phyloP scores from a whole-genome alignment of 2,888 invertebrate species.

The Orchesella flavescens region DNA sequence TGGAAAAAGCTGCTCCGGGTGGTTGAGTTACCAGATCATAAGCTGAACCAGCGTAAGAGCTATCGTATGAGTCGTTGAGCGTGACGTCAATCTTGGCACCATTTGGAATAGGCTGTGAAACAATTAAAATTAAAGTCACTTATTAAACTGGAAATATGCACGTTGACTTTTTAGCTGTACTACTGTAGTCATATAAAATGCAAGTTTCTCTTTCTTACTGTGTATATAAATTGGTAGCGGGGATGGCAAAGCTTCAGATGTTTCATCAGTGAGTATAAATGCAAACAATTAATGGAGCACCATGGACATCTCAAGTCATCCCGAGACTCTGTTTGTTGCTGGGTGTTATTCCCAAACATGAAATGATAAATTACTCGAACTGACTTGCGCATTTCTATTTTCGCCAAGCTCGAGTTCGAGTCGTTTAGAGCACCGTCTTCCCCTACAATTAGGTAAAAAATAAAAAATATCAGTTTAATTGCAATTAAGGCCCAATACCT shows the following conservation, averaged over 20 bases:
- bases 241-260: slow-evolving; percentile 95
- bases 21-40: slow-evolving; percentile 87
- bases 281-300: slow-evolving; percentile 92
- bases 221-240: slow-evolving; percentile 93
- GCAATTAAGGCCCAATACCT: neutral
- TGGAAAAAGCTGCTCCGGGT: slow-evolving; percentile 82
- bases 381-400: slow-evolving; percentile 73
- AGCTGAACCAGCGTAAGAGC: slow-evolving; percentile 94
- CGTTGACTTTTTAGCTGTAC: too few relatives aligned
- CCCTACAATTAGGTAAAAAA: neutral
- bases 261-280: slow-evolving; percentile 90
- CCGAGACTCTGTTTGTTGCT: slow-evolving; percentile 95
- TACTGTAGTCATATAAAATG: too few relatives aligned
- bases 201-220: slow-evolving; percentile 80
- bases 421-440: slow-evolving; percentile 43
- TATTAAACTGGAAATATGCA: too few relatives aligned
- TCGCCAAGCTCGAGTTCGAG: slow-evolving; percentile 47
- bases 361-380: slow-evolving; percentile 91
- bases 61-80: slow-evolving; percentile 95
- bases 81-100: slow-evolving; percentile 95
- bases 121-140: neutral
- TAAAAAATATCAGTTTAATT: neutral
- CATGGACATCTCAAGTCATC: slow-evolving; percentile 96
- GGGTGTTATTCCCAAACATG: slow-evolving; percentile 93
- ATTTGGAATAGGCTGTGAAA: slow-evolving; percentile 80